Evolutionary conservation across 2,888 invertebrate species (phyloP).

Genomic region (Teinopalpus imperialis): DNA sequence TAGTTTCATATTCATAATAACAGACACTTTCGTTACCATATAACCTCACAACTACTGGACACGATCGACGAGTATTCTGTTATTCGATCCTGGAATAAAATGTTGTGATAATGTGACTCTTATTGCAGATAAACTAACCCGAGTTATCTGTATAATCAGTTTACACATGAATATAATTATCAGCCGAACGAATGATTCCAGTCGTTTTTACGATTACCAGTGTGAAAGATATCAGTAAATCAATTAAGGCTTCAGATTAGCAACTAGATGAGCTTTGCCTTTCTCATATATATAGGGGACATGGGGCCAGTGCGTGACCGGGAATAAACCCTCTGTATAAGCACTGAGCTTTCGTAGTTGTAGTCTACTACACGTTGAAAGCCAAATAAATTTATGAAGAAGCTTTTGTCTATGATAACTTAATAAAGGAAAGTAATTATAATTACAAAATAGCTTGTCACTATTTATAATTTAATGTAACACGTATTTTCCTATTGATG

Average conservation of each 20-base stretch:
- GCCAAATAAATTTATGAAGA: too few relatives aligned
- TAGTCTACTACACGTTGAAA: conserved; percentile 2
- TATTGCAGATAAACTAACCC: conserved; percentile 1
- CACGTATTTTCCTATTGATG: too few relatives aligned
- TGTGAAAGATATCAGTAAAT: conserved; percentile 48
- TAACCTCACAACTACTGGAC: background rate
- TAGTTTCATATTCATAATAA: conserved; percentile 2
- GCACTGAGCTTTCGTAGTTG: conserved; percentile 1
- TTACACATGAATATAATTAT: conserved; percentile 3
- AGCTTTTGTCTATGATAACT: too few relatives aligned
- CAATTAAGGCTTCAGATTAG: conserved; percentile 73
- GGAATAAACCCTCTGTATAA: conserved; percentile 49
- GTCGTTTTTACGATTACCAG: conserved; percentile 32
- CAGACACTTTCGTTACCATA: background rate
- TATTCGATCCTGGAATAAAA: background rate
- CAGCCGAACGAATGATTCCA: background rate
- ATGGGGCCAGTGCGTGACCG: conserved; percentile 63
- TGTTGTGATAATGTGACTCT: background rate
- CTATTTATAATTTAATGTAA: too few relatives aligned
- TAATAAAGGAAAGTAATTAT: too few relatives aligned
- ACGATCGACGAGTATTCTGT: conserved; percentile 3
- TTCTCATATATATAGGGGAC: conserved; percentile 55
- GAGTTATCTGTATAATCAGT: background rate
- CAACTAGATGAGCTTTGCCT: conserved; percentile 56
- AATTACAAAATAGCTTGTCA: too few relatives aligned